Base-by-base conservation (phyloP, 2,888 invertebrate species). In the Agrochola lota region DNA sequence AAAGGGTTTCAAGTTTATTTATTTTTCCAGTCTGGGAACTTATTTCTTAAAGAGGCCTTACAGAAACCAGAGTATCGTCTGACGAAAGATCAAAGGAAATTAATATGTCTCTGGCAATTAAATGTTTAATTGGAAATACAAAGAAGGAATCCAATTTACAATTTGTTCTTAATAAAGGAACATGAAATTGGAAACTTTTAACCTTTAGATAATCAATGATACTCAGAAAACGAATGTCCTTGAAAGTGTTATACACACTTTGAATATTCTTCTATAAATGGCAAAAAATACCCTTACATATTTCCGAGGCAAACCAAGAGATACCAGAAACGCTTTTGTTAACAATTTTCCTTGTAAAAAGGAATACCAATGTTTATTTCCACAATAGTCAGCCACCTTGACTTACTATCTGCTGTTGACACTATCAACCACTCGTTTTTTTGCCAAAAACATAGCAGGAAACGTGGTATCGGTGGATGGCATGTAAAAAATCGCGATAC, bases 401-500 rank as follows among this genome's bases (percentile, higher is more conserved):
- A 64, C 26, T 52, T 60, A 66, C 49, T 87, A 71, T 71, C 71
- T 26, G 11, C 49, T 43, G 67, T 70, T 60, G 64, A 75, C 81
- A 79, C 63, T 81, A 78, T 67, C 70, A 75, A 74, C 49, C 11
- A 23, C 57, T 60, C 55, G n/a, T 60, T 79, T 11, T 40, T 74
- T n/a, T 40, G 46, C 55, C 78, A 85, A 84, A 77, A 74, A 85
- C 60, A 63, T 17, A 68, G 43, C 73, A 70, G 76, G 55, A 75
- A 74, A 17, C 57, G 7, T 64, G 30, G 35, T 84, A 78, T 80
- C 83, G 35, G n/a, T 72, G 40, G 70, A 87, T 11, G 57, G 67
- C 74, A 63, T 84, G 85, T 76, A 88, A 78, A 87, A 81, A 77
- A 85, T 85, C 57, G 78, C 71, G 78, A 85, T 82, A 70, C 71